Conservation (phyloP, 2,888 invertebrate genomes). For the Arrhopalites spinosus region DNA sequence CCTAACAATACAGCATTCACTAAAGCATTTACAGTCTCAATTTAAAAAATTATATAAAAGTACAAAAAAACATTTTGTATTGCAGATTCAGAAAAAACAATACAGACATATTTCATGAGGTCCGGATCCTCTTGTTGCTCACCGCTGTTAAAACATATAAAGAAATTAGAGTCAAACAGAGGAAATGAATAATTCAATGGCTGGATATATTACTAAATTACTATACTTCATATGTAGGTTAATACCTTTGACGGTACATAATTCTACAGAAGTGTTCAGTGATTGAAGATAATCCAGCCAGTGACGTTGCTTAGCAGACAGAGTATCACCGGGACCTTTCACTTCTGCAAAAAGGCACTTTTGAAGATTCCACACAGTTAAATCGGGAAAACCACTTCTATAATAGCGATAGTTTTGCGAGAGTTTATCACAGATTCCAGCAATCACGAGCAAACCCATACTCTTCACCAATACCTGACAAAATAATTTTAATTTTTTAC, state of each 20-base stretch:
- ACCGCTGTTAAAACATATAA: slow-evolving; percentile 35
- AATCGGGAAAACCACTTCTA: slow-evolving; percentile 80
- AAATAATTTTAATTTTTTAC: no score
- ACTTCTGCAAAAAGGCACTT: slow-evolving; percentile 81
- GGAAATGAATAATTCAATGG: no score
- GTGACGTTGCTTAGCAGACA: slow-evolving; percentile 79
- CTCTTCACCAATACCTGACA: slow-evolving; percentile 62
- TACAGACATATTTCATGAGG: neutral
- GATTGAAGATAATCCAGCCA: slow-evolving; percentile 76
- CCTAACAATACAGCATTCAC: no score
- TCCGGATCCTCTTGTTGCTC: slow-evolving; percentile 42
- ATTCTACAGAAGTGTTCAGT: slow-evolving; percentile 70
- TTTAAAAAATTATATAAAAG: no score
- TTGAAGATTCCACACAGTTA: slow-evolving; percentile 73
- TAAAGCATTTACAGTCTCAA: no score
- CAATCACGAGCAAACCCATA: slow-evolving; percentile 64
- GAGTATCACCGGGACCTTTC: slow-evolving; percentile 74
- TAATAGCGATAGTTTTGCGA: slow-evolving; percentile 67
- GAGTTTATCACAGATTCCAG: slow-evolving; percentile 67
- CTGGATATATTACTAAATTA: no score
- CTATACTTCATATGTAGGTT: no score
- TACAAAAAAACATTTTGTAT: no score
- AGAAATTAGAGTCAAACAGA: no score
- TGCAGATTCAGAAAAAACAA: no score
- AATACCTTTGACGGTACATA: slow-evolving; percentile 74